phyloP scores from a whole-genome alignment of 2,797 vertebrate species.

The Taenioides sp. region DNA sequence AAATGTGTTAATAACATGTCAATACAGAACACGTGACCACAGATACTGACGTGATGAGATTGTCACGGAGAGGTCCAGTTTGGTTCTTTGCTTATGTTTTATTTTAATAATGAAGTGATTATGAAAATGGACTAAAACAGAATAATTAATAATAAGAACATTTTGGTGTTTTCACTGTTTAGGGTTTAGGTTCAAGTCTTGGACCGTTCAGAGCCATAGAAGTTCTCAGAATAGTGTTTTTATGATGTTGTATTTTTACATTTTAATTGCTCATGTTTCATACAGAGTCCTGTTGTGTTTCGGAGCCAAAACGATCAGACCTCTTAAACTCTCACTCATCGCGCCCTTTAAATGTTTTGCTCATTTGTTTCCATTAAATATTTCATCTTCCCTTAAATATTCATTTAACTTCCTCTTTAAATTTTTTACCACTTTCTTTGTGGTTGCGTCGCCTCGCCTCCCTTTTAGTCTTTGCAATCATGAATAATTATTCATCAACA shows the following conservation, averaged over 20 bases:
- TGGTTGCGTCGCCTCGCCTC: constrained; percentile 70
- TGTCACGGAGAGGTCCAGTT: too few relatives aligned
- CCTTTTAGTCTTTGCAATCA: constrained; percentile 79
- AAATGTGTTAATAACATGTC: too few relatives aligned
- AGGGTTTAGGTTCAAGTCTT: neutral
- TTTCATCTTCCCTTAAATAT: constrained; percentile 84
- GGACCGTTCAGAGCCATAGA: neutral
- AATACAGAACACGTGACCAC: too few relatives aligned
- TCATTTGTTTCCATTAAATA: constrained; percentile 85
- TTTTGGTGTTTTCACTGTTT: too few relatives aligned
- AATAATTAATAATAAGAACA: too few relatives aligned
- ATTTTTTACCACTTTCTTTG: constrained; percentile 81
- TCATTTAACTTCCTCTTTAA: constrained; percentile 81
- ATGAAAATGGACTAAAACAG: too few relatives aligned
- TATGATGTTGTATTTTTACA: neutral
- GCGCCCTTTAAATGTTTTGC: constrained; percentile 81
- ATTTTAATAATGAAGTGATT: too few relatives aligned
- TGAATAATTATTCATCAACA: constrained; percentile 83
- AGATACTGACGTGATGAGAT: too few relatives aligned
- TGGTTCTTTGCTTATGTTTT: too few relatives aligned
- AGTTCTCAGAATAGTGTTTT: neutral
- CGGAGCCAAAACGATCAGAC: constrained; percentile 43
- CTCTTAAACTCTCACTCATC: constrained; percentile 76
- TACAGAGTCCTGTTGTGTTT: too few relatives aligned
- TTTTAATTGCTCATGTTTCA: neutral